phyloP scores from a whole-genome alignment of 2,888 invertebrate genomes.

The Dryocosmus kuriphilus region DNA sequence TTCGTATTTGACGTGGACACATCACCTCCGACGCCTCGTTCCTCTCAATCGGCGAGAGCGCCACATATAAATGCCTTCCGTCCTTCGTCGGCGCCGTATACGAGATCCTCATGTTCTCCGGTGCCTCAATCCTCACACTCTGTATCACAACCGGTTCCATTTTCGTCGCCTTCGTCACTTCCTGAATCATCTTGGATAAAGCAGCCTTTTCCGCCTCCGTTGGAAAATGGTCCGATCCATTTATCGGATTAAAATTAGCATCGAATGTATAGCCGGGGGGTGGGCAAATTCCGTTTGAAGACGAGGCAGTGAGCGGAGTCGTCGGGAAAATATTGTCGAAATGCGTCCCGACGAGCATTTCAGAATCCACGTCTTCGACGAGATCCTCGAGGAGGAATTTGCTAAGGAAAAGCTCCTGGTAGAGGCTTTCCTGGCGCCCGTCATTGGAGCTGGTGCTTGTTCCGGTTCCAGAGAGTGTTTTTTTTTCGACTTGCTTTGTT shows the following conservation, averaged over 20 bases:
- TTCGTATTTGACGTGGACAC: slow-evolving; percentile 75
- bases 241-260: slow-evolving; percentile 73
- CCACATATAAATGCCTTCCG: slow-evolving; percentile 71
- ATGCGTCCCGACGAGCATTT: slow-evolving; percentile 71
- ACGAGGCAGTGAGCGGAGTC: slow-evolving; percentile 68
- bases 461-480: slow-evolving; percentile 78
- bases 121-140: slow-evolving; percentile 70
- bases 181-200: slow-evolving; percentile 68
- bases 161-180: slow-evolving; percentile 66
- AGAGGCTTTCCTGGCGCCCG: slow-evolving; percentile 74
- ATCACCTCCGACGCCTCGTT: slow-evolving; percentile 69
- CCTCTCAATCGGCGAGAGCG: slow-evolving; percentile 62
- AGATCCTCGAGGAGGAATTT: slow-evolving; percentile 76
- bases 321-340: slow-evolving; percentile 69
- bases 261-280: slow-evolving; percentile 69
- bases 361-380: slow-evolving; percentile 75
- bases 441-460: slow-evolving; percentile 79
- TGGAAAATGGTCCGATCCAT: slow-evolving; percentile 68
- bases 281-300: slow-evolving; percentile 70
- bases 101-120: slow-evolving; percentile 68
- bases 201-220: slow-evolving; percentile 71
- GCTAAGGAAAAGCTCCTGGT: slow-evolving; percentile 74
- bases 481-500: slow-evolving; percentile 77
- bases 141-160: slow-evolving; percentile 73
- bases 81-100: slow-evolving; percentile 70